Evolutionary conservation across 1,140 invertebrate species (phyloP), one percentile per base, ranked within the genome.

Genomic region (Aethina tumida): DNA sequence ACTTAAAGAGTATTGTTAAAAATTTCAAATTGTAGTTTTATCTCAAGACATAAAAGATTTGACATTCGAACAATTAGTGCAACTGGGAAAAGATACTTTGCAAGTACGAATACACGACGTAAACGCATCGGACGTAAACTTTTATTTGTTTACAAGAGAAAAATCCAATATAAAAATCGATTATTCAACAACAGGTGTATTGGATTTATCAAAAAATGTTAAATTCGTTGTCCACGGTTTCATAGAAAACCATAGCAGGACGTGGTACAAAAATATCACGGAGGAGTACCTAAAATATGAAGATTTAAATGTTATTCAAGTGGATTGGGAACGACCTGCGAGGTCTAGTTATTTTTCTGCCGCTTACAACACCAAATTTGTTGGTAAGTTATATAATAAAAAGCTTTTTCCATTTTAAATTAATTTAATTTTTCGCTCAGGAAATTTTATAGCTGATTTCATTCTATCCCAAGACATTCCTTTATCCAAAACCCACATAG

Each of bases 161-260:
- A 8, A 32, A 6, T 16, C 4, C 8, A 26, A 17, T 2, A n/a
- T n/a, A n/a, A n/a, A n/a, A n/a, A n/a, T n/a, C n/a, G n/a, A n/a
- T n/a, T n/a, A n/a, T n/a, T n/a, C n/a, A n/a, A n/a, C n/a, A n/a
- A n/a, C n/a, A n/a, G n/a, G n/a, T n/a, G 16, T 4, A 1, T 21
- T 37, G 8, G 42, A 39, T 13, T 2, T 22, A 24, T 29, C 59
- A 1, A 69, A 67, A 38, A 61, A 66, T 22, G 71, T 77, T 1
- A 75, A 71, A 55, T 66, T 81, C 9, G 60, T 84, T 14, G 74
- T 77, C 10, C 84, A 89, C 50, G 84, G 84, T 1, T 88, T 73
- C 73, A 66, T 73, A 40, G 73, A 73, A 0, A 68, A 63, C 35
- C 64, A 64, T 12, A 53, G 59, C 15, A 66, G 43, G 12, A 47